Conservation (phyloP, 2,888 invertebrate genomes). For the Serrognathus titanus region DNA sequence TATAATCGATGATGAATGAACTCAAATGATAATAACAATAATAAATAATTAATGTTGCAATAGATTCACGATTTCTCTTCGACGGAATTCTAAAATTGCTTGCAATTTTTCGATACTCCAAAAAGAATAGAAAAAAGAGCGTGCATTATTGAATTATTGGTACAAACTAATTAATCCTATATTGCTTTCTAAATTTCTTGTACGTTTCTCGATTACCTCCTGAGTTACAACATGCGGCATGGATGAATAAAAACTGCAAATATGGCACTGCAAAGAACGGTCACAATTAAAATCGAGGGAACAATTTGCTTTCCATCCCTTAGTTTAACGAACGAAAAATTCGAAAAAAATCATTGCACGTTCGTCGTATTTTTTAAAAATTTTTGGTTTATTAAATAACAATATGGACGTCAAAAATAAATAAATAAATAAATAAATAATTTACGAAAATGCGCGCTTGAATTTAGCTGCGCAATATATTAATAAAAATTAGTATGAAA, state of each 20-base stretch:
- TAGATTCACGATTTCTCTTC: too few species aligned
- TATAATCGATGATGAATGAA: background rate
- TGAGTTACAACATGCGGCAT: constrained; percentile 16
- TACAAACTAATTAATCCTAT: constrained; percentile 3
- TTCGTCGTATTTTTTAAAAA: too few species aligned
- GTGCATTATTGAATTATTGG: background rate
- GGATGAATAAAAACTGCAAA: constrained; percentile 20
- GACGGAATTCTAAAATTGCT: background rate
- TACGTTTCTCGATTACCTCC: constrained; percentile 9
- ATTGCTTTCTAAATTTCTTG: background rate
- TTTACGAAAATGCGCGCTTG: too few species aligned
- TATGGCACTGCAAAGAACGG: constrained; percentile 17
- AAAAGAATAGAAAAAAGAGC: background rate
- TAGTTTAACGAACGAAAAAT: constrained; percentile 2
- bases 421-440: too few species aligned
- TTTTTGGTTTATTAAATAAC: background rate
- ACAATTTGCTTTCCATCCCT: too few species aligned
- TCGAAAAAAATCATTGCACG: constrained; percentile 1
- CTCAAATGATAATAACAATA: background rate
- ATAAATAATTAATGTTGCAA: background rate
- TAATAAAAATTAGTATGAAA: too few species aligned
- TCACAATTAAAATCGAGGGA: background rate
- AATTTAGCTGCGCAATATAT: too few species aligned
- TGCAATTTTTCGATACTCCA: background rate
- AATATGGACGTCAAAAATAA: too few species aligned